These are phyloP conservation scores for Mixornis gularis DNA, from an alignment of 2,113 vertebrate species.

Conservation along the genomic window DNA sequence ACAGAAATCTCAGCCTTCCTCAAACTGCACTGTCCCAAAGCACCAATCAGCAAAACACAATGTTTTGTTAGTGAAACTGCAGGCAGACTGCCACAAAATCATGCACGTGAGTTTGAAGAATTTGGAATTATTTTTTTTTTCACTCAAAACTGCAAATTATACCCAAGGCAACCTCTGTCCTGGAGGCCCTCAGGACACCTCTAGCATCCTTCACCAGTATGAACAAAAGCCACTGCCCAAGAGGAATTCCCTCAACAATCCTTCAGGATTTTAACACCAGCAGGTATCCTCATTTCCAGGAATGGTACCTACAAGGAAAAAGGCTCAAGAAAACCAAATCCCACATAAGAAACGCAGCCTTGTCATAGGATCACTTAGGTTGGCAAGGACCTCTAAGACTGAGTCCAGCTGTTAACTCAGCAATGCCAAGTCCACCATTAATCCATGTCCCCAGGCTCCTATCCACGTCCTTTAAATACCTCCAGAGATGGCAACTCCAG, in stretches of 20 bases:
- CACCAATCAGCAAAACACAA: background rate
- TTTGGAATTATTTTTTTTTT: background rate
- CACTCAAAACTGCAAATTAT: background rate
- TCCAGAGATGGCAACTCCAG: background rate
- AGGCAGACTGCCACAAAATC: background rate
- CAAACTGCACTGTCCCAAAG: background rate
- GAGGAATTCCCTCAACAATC: background rate
- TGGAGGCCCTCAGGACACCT: background rate
- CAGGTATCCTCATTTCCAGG: background rate
- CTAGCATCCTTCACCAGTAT: background rate
- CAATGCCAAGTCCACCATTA: background rate
- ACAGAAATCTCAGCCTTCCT: background rate
- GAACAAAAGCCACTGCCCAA: background rate
- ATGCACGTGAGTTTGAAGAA: accelerated
- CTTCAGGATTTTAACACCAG: background rate
- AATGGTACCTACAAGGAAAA: background rate
- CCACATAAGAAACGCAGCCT: background rate
- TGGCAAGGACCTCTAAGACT: background rate
- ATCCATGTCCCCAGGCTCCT: background rate
- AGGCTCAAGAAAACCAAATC: background rate
- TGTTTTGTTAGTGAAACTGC: background rate
- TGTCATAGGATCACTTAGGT: background rate
- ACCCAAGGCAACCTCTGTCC: background rate
- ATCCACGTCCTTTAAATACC: background rate
- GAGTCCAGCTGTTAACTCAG: background rate